Evolutionary conservation across 1,140 invertebrate species (phyloP), one percentile per base, ranked within the genome.

Genomic region (Ceratoteleas bidentatus): DNA sequence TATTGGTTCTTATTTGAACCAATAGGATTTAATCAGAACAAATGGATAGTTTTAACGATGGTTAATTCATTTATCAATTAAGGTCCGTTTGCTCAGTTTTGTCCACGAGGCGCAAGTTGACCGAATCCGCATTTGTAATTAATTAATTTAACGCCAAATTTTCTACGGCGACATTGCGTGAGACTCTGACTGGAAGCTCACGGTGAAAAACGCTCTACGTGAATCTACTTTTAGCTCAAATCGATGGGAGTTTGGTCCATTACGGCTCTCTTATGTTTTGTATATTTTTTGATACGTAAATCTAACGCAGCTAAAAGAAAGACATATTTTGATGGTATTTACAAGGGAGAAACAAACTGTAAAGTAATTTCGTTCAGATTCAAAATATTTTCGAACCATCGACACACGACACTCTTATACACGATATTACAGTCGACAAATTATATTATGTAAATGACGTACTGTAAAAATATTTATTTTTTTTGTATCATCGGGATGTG

Each of bases 381-480:
- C 10, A 24, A 50, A 62, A 33, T 43, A 54, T 43, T 66, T 66
- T 45, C 2, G 6, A 56, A 66, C n/a, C 2, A 68, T 49, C 13
- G 7, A 68, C 24, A 16, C 6, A 47, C 33, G 54, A 50, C 54
- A 50, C 53, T 69, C 54, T 68, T 34, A 54, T 34, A 34, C 33
- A 34, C 33, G 34, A 15, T 58, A 4, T 7, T n/a, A n/a, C n/a
- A 15, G 9, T 16, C 3, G 45, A 34, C 52, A 16, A 52, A 64
- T 16, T 52, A 24, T 50, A 36, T 11, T 36, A 36, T 65, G 45
- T 38, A 15, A 33, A 60, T 43, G n/a, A 43, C 6, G 53, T 60
- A 60, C 13, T 57, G 40, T 64, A 62, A n/a, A 75, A 75, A 75
- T 76, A 76, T 62, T 76, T 61, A 61, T 64, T 58, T 56, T 50